These are phyloP conservation scores for Mimumesa dahlbomi DNA, from an alignment of 2,888 invertebrate genomes.

Conservation along the genomic window DNA sequence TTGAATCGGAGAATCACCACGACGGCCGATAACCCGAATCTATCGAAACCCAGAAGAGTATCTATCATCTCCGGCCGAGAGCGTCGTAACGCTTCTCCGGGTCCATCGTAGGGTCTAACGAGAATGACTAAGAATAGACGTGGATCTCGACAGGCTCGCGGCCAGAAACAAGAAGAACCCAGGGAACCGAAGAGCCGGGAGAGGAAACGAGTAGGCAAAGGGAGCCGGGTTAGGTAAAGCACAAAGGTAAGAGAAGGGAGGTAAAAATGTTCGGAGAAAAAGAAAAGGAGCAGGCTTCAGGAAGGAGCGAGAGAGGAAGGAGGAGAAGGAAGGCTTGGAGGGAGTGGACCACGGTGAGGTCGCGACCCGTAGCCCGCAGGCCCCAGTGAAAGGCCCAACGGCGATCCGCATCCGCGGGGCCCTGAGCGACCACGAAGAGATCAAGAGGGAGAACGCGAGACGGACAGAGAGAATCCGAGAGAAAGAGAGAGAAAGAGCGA, in stretches of 20 bases:
- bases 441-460: conserved; percentile 13
- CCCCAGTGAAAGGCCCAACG: conserved; percentile 78
- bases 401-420: conserved; percentile 73
- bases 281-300: conserved; percentile 49
- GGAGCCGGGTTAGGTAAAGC: conserved; percentile 63
- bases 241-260: conserved; percentile 56
- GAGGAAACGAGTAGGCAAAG: conserved; percentile 54
- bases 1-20: conserved; percentile 4
- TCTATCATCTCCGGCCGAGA: conserved; percentile 4
- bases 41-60: background rate
- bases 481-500: conserved; percentile 14
- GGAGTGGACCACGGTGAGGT: conserved; percentile 78
- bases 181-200: conserved; percentile 43
- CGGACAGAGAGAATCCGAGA: conserved; percentile 20
- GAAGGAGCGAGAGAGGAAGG: conserved; percentile 29
- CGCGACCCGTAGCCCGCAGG: conserved; percentile 79
- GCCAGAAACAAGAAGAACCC: conserved; percentile 43
- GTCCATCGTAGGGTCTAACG: conserved; percentile 64
- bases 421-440: conserved; percentile 28
- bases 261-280: conserved; percentile 62
- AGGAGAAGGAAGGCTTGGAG: conserved; percentile 68
- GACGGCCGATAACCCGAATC: conserved; percentile 34
- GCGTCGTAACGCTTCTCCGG: conserved; percentile 26
- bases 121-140: conserved; percentile 72
- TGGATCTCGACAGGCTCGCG: conserved; percentile 14